Percentiles rank a stretch among this genome's conserved stretches.
These are phyloP conservation scores for Aporrectodea caliginosa DNA, from an alignment of 1,140 invertebrate genomes.

Conservation along the genomic window DNA sequence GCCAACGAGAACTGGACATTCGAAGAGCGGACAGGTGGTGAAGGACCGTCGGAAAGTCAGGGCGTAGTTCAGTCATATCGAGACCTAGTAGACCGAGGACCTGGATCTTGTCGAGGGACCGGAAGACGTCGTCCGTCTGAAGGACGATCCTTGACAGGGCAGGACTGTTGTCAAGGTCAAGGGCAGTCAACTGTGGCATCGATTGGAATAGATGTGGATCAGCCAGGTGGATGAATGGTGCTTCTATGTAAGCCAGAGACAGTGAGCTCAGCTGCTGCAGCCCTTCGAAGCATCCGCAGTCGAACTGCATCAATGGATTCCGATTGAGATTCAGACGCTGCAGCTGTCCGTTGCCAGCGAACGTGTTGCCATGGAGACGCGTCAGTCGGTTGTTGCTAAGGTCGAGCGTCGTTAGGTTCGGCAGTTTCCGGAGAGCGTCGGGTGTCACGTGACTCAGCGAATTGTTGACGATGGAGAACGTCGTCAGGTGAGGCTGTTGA, in stretches of 20 bases:
- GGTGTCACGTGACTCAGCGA: conserved; percentile 19
- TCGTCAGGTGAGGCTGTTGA: conserved; percentile 21
- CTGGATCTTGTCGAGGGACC: conserved; percentile 63
- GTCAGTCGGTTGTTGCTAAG: conserved; percentile 53
- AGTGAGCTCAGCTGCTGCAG: conserved; percentile 64
- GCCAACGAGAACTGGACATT: conserved; percentile 54
- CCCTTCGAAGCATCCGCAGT: conserved; percentile 65
- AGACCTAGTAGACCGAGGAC: conserved; percentile 58
- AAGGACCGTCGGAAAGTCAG: conserved; percentile 67
- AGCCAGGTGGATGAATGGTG: conserved; percentile 47
- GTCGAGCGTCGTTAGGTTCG: conserved; percentile 57
- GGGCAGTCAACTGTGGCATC: conserved; percentile 29
- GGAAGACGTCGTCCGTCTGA: conserved; percentile 59
- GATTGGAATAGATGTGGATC: conserved; percentile 33
- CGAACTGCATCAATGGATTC: conserved; percentile 68
- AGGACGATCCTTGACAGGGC: conserved; percentile 66
- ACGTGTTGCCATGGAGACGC: conserved; percentile 45
- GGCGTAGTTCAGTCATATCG: conserved; percentile 42
- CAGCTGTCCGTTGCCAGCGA: conserved; percentile 45
- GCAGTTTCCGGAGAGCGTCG: conserved; percentile 25
- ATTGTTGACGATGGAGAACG: conserved; percentile 38
- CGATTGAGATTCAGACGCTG: conserved; percentile 69
- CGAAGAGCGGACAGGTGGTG: conserved; percentile 60
- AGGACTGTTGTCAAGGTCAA: conserved; percentile 71
- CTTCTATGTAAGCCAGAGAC: conserved; percentile 65